A percentile compares a stretch with the other conserved stretches of the same genome.
phyloP scores from a whole-genome alignment of 2,888 invertebrate genomes.

The Halictus ligatus region DNA sequence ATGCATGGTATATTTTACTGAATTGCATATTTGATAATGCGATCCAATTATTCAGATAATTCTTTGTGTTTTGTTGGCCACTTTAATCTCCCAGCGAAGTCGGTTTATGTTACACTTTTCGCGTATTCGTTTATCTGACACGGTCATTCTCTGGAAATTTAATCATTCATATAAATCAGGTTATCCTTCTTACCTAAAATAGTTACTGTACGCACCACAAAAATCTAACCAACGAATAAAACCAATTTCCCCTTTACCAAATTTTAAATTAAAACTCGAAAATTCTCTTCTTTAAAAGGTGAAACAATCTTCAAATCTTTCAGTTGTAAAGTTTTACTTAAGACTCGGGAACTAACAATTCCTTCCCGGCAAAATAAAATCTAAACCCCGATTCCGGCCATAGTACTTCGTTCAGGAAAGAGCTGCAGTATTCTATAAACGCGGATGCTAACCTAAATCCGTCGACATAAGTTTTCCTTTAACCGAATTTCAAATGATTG shows the following conservation, averaged over 20 bases:
- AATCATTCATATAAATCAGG: too few relatives aligned
- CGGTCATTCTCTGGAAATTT: too few relatives aligned
- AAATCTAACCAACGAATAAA: too few relatives aligned
- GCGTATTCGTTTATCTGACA: too few relatives aligned
- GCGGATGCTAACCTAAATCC: not conserved
- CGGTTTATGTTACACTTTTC: not conserved
- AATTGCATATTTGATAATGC: not conserved
- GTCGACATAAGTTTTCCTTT: not conserved
- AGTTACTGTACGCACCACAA: too few relatives aligned
- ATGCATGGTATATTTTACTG: not conserved
- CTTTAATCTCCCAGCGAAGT: not conserved
- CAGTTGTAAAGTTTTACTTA: too few relatives aligned
- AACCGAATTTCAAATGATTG: not conserved
- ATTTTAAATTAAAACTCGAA: too few relatives aligned
- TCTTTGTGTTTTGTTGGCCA: not conserved
- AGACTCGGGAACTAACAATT: not conserved
- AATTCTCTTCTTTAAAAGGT: too few relatives aligned
- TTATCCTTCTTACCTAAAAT: too few relatives aligned
- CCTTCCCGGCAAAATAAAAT: not conserved
- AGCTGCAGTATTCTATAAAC: not conserved
- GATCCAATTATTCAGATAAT: not conserved
- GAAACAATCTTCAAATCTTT: too few relatives aligned
- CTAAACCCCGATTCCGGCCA: not conserved
- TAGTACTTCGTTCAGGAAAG: not conserved
- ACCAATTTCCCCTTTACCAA: too few relatives aligned